phyloP scores from a whole-genome alignment of 1,140 invertebrate genomes.

The Pteromalus puparum region DNA sequence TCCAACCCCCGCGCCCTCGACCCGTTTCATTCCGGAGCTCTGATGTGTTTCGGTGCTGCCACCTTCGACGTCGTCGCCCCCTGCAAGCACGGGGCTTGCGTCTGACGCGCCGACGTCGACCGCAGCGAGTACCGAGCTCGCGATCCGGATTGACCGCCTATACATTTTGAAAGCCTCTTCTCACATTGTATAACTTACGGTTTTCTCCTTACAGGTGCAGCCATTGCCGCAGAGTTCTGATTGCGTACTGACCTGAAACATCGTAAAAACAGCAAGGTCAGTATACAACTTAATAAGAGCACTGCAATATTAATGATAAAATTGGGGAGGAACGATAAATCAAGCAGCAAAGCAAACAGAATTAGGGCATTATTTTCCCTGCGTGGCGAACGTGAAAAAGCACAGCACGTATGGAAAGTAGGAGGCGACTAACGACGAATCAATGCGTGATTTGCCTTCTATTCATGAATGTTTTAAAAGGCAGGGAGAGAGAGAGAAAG shows the following conservation, averaged over 20 bases:
- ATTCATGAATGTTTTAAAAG: conserved; percentile 9
- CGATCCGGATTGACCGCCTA: too few relatives aligned
- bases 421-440: background rate
- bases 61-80: too few relatives aligned
- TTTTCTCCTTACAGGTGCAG: background rate
- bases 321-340: background rate
- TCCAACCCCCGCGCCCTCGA: background rate
- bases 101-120: too few relatives aligned
- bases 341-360: background rate
- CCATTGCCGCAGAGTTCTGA: background rate
- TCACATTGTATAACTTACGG: background rate
- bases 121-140: too few relatives aligned
- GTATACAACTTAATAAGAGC: background rate
- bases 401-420: background rate
- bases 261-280: background rate
- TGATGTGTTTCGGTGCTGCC: background rate
- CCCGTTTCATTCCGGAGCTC: background rate
- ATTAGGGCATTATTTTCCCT: background rate
- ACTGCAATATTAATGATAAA: background rate
- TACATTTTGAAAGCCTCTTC: too few relatives aligned
- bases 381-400: too few relatives aligned
- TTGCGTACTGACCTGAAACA: conserved; percentile 41
- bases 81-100: too few relatives aligned
- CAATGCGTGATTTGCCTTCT: conserved; percentile 1
- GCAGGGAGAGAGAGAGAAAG: conserved; percentile 11